Evolutionary conservation across 2,113 vertebrate species (phyloP).

Genomic region (Hippocampus guttulatus): DNA sequence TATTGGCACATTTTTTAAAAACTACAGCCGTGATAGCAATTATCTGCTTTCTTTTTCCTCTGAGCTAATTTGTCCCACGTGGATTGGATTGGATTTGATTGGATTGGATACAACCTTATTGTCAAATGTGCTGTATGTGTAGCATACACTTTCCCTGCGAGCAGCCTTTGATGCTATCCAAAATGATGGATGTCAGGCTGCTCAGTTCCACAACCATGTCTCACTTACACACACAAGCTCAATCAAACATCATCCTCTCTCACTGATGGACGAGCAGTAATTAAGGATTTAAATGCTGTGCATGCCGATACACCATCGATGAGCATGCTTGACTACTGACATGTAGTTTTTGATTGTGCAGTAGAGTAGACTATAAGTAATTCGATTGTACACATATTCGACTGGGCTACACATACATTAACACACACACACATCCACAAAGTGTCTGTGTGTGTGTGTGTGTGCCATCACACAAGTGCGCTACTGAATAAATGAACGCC

Average conservation of each 20-base stretch:
- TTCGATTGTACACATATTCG: slow-evolving; percentile 42
- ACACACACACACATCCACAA: slow-evolving; percentile 14
- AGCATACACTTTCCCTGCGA: slow-evolving; percentile 27
- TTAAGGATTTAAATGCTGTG: background rate
- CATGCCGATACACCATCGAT: slow-evolving; percentile 10
- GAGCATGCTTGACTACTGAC: slow-evolving; percentile 8
- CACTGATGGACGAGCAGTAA: background rate
- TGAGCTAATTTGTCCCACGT: slow-evolving; percentile 47
- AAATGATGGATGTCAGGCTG: slow-evolving; percentile 44
- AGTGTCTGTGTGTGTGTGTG: background rate
- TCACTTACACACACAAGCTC: background rate
- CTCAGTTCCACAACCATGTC: slow-evolving; percentile 9
- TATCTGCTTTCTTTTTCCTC: slow-evolving; percentile 3
- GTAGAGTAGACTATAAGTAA: slow-evolving; percentile 39
- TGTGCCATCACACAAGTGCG: background rate
- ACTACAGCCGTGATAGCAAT: background rate
- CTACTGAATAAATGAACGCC: slow-evolving; percentile 42
- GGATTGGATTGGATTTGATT: slow-evolving; percentile 11
- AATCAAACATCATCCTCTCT: background rate
- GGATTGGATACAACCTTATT: too few relatives aligned
- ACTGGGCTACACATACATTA: slow-evolving; percentile 29
- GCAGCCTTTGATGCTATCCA: slow-evolving; percentile 22
- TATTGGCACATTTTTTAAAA: slow-evolving; percentile 20
- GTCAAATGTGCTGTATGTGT: too few relatives aligned
- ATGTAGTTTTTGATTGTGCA: slow-evolving; percentile 36